These are phyloP conservation scores for Ectemnius cavifrons DNA, from an alignment of 2,888 invertebrate genomes.

Conservation along the genomic window DNA sequence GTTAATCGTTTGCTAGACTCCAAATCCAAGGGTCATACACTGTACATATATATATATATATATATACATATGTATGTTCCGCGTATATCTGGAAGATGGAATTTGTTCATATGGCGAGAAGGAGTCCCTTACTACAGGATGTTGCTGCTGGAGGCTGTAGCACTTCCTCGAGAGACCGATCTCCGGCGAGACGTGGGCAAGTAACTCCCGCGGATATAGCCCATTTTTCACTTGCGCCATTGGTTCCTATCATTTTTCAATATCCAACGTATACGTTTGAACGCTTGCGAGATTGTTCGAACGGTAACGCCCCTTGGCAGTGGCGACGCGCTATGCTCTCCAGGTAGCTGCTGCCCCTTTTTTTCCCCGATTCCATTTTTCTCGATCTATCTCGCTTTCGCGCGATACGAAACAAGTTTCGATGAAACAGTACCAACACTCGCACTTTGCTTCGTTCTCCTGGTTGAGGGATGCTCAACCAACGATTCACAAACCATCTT, in stretches of 20 bases:
- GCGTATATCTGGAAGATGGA: constrained; percentile 77
- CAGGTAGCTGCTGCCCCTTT: neutral
- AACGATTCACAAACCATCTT: no score
- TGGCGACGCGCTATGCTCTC: neutral
- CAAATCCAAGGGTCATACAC: neutral
- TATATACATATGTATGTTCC: constrained; percentile 40
- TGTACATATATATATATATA: constrained; percentile 7
- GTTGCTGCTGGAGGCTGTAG: constrained; percentile 78
- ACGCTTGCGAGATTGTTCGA: constrained; percentile 37
- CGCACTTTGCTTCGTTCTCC: no score
- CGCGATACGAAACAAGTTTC: neutral
- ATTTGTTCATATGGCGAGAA: constrained; percentile 51
- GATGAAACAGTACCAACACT: no score
- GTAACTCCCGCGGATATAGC: constrained; percentile 54
- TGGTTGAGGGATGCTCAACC: no score
- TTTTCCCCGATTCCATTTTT: constrained; percentile 3
- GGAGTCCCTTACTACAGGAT: constrained; percentile 64
- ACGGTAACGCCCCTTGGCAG: constrained; percentile 9
- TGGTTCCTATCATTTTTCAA: constrained; percentile 54
- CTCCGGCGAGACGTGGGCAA: constrained; percentile 77
- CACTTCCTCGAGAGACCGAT: constrained; percentile 71
- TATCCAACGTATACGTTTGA: constrained; percentile 40
- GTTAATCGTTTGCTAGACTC: no score
- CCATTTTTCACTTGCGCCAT: constrained; percentile 48
- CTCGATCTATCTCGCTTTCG: neutral